Evolutionary conservation across 1,140 invertebrate species (phyloP), one percentile per base, ranked within the genome.

Genomic region (Cyphomyrmex costatus): DNA sequence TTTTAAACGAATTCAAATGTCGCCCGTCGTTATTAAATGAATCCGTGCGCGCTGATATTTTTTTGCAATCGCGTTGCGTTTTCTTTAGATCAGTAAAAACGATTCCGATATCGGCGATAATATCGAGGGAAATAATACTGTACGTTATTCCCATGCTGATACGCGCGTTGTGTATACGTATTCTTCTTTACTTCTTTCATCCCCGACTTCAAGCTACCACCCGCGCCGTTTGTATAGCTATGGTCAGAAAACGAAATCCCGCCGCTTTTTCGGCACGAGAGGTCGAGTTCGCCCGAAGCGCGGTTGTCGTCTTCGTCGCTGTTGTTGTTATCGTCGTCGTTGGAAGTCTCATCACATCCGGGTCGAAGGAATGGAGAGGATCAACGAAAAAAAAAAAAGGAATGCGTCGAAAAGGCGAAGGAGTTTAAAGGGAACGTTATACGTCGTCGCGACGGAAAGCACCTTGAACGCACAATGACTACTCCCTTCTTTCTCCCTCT

Each of bases 291-390:
- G 53, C 33, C 21, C 46, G 46, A 24, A 70, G 49, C 65, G 49
- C 12, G n/a, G 21, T 36, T 33, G 63, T 68, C 30, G 63, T 66
- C 33, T 21, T 12, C 61, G 42, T 4, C 30, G 27, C 19, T 30
- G 61, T 16, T 19, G 71, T 56, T 5, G 73, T 74, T 24, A n/a
- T 58, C 7, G 51, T 36, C 66, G 86, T 49, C 70, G 76, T 87
- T 88, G 68, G 33, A 87, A 83, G 51, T 82, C 73, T 68, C 86
- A 87, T 88, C 86, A 83, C 77, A 71, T 70, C 42, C 42, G 46
- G 24, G 19, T 53, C 46, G 77, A 70, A 46, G 27, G 42, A 58
- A 88, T 61, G 74, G 80, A 58, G 77, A 56, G 42, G 58, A 66
- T 42, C 51, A 42, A 79, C 53, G 42, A 19, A 51, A 56, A 76